Conservation (phyloP, 2,797 vertebrate genomes). For the Melanotaenia parkinsoni region DNA sequence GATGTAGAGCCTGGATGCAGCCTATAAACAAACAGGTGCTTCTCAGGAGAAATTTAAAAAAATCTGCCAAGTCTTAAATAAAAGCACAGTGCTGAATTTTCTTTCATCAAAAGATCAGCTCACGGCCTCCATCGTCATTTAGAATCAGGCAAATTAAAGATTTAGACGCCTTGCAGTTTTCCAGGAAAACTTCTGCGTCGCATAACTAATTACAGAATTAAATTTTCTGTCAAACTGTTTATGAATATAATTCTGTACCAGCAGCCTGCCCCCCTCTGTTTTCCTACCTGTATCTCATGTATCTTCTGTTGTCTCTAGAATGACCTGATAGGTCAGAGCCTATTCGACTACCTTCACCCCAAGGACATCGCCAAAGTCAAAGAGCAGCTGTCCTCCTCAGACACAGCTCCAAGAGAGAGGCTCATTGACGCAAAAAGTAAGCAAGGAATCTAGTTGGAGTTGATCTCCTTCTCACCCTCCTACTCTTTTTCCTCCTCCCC, state of each 20-base stretch:
- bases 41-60: too few relatives aligned
- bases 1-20: not conserved
- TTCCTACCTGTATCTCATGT: not conserved
- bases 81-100: too few relatives aligned
- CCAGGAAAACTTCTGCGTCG: not conserved
- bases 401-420: slow-evolving; percentile 93
- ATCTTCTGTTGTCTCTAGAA: slow-evolving; percentile 80
- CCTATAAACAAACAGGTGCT: not conserved
- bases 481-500: too few relatives aligned
- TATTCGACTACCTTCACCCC: slow-evolving; percentile 98
- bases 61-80: too few relatives aligned
- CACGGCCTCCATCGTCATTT: too few relatives aligned
- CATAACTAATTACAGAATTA: not conserved
- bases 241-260: not conserved
- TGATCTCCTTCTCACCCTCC: not conserved
- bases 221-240: not conserved
- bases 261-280: not conserved
- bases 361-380: slow-evolving; percentile 99
- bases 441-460: slow-evolving; percentile 17
- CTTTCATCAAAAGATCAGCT: too few relatives aligned
- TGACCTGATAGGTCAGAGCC: slow-evolving; percentile 97
- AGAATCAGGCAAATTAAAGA: not conserved
- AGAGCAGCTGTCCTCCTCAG: slow-evolving; percentile 98
- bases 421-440: slow-evolving; percentile 99
- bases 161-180: not conserved